Conservation (phyloP, 2,888 invertebrate genomes). For the Melinaea menophilus region DNA sequence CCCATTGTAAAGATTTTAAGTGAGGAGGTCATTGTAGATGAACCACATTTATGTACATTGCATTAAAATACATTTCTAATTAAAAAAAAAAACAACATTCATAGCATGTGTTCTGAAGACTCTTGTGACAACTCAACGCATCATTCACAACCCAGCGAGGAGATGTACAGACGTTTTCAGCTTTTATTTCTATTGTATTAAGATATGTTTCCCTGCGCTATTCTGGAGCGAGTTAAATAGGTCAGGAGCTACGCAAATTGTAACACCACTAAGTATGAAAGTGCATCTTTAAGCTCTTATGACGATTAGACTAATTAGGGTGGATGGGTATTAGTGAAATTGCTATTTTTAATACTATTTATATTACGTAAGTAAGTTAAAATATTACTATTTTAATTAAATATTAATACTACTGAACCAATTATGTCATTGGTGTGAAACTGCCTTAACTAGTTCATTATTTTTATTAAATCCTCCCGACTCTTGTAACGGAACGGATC, state of each 20-base stretch:
- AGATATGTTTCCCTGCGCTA: conserved; percentile 1
- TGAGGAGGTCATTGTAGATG: conserved; percentile 4
- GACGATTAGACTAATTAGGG: conserved; percentile 24
- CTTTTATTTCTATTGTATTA: conserved; percentile 4
- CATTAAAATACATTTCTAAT: conserved; percentile 7
- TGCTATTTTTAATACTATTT: conserved; percentile 2
- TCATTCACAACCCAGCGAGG: conserved; percentile 1
- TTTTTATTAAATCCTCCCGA: conserved; percentile 15
- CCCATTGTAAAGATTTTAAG: not conserved
- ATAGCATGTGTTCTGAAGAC: conserved; percentile 1
- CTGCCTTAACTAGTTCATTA: not conserved
- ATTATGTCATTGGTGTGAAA: too few relatives aligned
- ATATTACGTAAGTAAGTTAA: too few relatives aligned
- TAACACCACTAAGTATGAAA: conserved; percentile 20
- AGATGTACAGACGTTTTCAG: not conserved
- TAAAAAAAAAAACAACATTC: conserved; percentile 7
- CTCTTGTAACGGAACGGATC: conserved; percentile 24
- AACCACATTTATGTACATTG: conserved; percentile 1
- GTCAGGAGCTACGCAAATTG: conserved; percentile 23
- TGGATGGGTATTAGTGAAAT: conserved; percentile 11
- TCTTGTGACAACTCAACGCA: conserved; percentile 6
- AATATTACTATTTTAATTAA: too few relatives aligned
- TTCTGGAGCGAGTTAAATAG: conserved; percentile 22
- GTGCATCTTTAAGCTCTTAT: conserved; percentile 27
- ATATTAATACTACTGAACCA: too few relatives aligned